Evolutionary conservation across 2,888 invertebrate genomes (phyloP).

Genomic region (Synanthedon myopaeformis): DNA sequence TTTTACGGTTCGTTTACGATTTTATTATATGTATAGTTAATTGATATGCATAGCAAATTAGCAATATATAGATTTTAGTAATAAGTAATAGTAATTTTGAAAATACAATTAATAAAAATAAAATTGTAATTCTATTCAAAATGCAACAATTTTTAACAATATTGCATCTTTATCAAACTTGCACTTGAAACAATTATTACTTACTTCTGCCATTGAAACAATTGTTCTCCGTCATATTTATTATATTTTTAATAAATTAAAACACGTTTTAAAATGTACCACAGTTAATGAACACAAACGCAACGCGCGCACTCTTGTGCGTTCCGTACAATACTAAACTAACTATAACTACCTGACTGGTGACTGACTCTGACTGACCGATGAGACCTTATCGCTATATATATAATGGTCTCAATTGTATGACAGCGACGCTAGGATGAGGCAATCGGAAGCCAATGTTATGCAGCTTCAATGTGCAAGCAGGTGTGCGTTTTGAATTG

Average conservation of each 20-base stretch:
- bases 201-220: conserved; percentile 10
- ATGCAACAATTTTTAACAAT: neutral
- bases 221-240: conserved; percentile 9
- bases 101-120: neutral
- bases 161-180: neutral
- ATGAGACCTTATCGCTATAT: neutral
- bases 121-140: neutral
- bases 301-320: too few species aligned
- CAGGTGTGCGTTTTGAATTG: too few species aligned
- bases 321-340: neutral
- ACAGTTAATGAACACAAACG: too few species aligned
- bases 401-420: neutral
- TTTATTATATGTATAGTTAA: too few species aligned
- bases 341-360: neutral
- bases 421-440: neutral
- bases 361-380: neutral
- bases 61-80: too few species aligned
- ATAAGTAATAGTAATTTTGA: neutral
- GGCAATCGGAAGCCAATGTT: neutral
- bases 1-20: too few species aligned
- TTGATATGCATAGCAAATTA: too few species aligned
- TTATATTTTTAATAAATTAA: neutral
- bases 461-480: neutral
- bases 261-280: too few species aligned
- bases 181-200: conserved; percentile 13